Base-by-base conservation (phyloP, 2,888 invertebrate genomes). In the Agrochola litura region DNA sequence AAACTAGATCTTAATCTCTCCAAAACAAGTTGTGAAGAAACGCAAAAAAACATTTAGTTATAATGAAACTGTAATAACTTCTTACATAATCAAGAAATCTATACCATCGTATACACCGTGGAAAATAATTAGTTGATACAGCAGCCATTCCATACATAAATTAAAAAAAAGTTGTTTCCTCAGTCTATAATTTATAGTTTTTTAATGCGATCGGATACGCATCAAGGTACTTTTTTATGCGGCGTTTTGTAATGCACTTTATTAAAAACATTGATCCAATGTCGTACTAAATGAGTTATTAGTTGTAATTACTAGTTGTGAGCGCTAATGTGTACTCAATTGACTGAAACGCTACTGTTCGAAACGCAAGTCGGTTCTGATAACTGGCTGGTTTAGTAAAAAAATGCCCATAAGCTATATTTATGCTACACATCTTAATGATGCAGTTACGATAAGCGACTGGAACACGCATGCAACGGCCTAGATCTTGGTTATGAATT, bases 251-350 rank as follows among this genome's bases (percentile, higher is more conserved):
- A 75, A 77, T 65, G 64, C 19, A 60, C 58, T 76, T 69, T 49
- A 81, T 73, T 77, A 66, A 65, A 79, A 79, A 75, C 74, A 84
- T 66, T 63, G 79, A 77, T 88, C 46, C 30, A 63, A 65, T 83
- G 75, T 81, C 78, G 60, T 77, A 79, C 64, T 88, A 86, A 88
- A 76, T 77, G 88, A 87, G 87, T 88, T 88, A 88, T 88, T 88
- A 88, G 80, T 75, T 16, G 43, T 88, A 88, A 88, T 88, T 87
- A 74, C 79, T 79, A 76, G 68, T 82, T 87, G 82, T 83, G 81
- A 81, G 63, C 78, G 76, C 61, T 81, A 86, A 86, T 83, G 66
- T 72, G 46, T 64, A 83, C 12, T 83, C 82, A 88, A 87, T 88
- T 84, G 75, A 86, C 70, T 87, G 80, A 69, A 87, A 79, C 88